Conservation (phyloP, 2,113 vertebrate species). For the Furnarius figulus region DNA sequence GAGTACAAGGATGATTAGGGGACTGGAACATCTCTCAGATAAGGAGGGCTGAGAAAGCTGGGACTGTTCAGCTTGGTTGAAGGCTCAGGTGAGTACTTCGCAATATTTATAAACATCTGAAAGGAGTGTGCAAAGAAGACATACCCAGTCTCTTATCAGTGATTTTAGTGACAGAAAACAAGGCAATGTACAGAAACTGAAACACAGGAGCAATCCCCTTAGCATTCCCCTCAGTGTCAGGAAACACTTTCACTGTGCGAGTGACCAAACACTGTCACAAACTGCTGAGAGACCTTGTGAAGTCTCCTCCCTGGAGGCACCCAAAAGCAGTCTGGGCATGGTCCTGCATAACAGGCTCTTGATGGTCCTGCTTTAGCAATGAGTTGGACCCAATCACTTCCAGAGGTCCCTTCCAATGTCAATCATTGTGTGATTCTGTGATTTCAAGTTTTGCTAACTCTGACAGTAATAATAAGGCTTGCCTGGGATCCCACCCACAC, state of each 20-base stretch:
- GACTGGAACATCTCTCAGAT: not conserved
- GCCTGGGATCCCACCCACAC: too few relatives aligned
- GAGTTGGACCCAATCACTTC: fast-evolving
- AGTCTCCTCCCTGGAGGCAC: not conserved
- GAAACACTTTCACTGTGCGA: not conserved
- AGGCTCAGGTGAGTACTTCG: not conserved
- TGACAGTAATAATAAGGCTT: not conserved
- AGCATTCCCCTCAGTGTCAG: too few relatives aligned
- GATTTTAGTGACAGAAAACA: not conserved
- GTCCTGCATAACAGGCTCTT: not conserved
- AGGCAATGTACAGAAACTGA: not conserved
- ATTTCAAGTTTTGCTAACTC: not conserved
- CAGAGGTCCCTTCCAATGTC: not conserved
- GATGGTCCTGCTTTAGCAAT: not conserved
- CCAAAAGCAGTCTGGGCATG: not conserved
- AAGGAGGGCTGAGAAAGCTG: not conserved
- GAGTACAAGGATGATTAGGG: not conserved
- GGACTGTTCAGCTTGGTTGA: not conserved
- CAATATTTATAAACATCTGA: not conserved
- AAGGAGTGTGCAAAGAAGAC: not conserved
- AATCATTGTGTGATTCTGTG: not conserved
- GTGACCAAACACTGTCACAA: not conserved
- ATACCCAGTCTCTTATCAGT: not conserved
- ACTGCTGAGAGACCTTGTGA: not conserved
- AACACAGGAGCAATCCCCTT: not conserved